These are phyloP conservation scores for Micromys minutus DNA, from an alignment of 2,113 vertebrate genomes.

Conservation along the genomic window DNA sequence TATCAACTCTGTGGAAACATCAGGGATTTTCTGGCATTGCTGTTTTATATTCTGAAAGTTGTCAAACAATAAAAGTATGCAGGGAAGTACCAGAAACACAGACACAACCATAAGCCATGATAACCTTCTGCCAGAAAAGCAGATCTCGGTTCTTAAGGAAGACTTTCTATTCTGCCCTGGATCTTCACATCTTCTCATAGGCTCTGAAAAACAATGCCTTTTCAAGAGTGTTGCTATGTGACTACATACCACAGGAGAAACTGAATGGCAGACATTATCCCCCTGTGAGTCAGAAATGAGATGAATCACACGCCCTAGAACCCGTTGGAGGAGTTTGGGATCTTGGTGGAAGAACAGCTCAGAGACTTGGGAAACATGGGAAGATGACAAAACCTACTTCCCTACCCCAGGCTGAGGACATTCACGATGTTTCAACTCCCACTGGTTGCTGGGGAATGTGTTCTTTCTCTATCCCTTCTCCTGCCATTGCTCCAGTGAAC, in stretches of 20 bases:
- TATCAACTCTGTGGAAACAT: neutral
- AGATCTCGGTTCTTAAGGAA: neutral
- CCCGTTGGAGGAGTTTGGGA: slow-evolving; percentile 59
- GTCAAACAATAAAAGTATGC: neutral
- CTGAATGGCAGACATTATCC: neutral
- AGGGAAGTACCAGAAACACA: neutral
- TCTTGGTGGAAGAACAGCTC: slow-evolving; percentile 25
- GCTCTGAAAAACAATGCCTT: slow-evolving; percentile 15
- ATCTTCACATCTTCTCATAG: neutral
- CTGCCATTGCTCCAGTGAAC: neutral
- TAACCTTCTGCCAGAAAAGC: neutral
- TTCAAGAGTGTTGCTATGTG: neutral
- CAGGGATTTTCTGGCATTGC: neutral
- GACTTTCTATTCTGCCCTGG: slow-evolving; percentile 25
- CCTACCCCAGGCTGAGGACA: neutral
- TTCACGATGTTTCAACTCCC: slow-evolving; percentile 13
- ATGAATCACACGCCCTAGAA: slow-evolving; percentile 54
- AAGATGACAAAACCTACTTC: slow-evolving; percentile 47
- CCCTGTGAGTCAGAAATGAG: slow-evolving; percentile 56
- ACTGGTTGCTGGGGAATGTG: neutral
- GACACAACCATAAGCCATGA: neutral
- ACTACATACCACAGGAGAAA: slow-evolving; percentile 2
- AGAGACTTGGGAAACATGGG: slow-evolving; percentile 65
- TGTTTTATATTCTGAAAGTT: neutral
- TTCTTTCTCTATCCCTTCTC: neutral